A percentile compares a stretch with the other conserved stretches of the same genome.
These are phyloP conservation scores for Melinaea menophilus DNA, from an alignment of 2,888 invertebrate genomes.

Conservation along the genomic window DNA sequence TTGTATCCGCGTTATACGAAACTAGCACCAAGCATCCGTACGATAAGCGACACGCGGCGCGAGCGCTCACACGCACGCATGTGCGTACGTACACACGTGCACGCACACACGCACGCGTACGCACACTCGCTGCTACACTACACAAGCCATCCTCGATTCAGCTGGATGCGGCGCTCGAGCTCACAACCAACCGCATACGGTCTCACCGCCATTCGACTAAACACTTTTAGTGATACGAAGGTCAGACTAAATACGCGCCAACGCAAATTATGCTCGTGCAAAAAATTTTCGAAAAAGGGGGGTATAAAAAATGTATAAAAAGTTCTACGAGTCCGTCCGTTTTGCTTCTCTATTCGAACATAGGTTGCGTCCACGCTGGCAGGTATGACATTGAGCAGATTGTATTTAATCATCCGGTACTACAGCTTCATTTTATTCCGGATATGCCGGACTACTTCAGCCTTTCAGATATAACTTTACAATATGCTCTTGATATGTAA, in stretches of 20 bases:
- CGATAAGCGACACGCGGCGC: conserved; percentile 54
- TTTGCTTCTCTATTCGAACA: conserved; percentile 48
- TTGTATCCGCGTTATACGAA: conserved; percentile 58
- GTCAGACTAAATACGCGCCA: conserved; percentile 42
- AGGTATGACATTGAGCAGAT: conserved; percentile 52
- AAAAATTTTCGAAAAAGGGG: conserved; percentile 62
- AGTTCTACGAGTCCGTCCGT: conserved; percentile 56
- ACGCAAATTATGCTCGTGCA: conserved; percentile 57
- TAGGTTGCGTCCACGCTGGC: conserved; percentile 47
- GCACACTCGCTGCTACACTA: conserved; percentile 32
- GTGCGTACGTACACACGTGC: background rate
- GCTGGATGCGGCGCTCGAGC: conserved; percentile 28
- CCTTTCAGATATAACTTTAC: conserved; percentile 62
- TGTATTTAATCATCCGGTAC: conserved; percentile 36
- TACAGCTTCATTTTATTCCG: conserved; percentile 46
- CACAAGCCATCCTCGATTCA: conserved; percentile 56
- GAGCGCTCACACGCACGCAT: conserved; percentile 17
- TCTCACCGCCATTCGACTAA: conserved; percentile 28
- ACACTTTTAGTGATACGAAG: conserved; percentile 17
- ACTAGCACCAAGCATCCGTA: conserved; percentile 76
- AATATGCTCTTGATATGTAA: conserved; percentile 72
- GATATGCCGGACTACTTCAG: conserved; percentile 57
- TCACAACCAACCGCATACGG: conserved; percentile 45
- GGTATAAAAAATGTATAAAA: conserved; percentile 57
- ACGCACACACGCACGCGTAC: background rate